These are phyloP conservation scores for Mormyrops boulengeri DNA, from an alignment of 2,797 vertebrate species.

Conservation along the genomic window DNA sequence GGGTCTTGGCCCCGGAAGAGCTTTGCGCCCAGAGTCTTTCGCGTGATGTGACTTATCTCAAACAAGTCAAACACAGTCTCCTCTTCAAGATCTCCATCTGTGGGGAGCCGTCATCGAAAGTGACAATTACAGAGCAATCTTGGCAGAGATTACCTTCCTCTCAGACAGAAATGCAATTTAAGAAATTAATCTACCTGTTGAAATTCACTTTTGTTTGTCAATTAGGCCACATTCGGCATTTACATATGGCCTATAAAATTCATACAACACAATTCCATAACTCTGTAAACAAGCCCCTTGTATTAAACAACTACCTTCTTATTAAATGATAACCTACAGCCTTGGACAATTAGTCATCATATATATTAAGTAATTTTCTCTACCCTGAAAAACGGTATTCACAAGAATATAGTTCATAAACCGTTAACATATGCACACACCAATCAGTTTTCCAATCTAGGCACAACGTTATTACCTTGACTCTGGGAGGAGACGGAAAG, in stretches of 20 bases:
- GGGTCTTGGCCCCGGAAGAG: constrained; percentile 81
- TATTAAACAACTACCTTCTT: background rate
- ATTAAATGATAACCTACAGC: background rate
- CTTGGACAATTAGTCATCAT: background rate
- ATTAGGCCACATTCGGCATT: background rate
- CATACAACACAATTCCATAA: background rate
- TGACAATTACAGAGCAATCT: constrained; percentile 1
- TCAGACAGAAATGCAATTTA: background rate
- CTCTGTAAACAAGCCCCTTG: background rate
- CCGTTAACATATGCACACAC: background rate
- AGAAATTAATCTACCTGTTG: background rate
- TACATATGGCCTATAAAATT: background rate
- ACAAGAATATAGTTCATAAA: background rate
- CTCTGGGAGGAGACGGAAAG: constrained; percentile 59
- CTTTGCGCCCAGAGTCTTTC: constrained; percentile 87
- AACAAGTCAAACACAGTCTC: constrained; percentile 83
- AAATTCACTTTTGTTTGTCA: background rate
- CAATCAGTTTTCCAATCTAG: background rate
- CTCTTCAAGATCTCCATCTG: constrained; percentile 76
- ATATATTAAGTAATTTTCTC: background rate
- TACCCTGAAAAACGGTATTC: background rate
- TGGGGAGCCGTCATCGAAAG: constrained; percentile 4
- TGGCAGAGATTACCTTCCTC: background rate
- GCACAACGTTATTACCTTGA: constrained; percentile 63
- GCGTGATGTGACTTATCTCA: constrained; percentile 82